Conservation (phyloP, 1,140 invertebrate species). For the Papilio helenus region DNA sequence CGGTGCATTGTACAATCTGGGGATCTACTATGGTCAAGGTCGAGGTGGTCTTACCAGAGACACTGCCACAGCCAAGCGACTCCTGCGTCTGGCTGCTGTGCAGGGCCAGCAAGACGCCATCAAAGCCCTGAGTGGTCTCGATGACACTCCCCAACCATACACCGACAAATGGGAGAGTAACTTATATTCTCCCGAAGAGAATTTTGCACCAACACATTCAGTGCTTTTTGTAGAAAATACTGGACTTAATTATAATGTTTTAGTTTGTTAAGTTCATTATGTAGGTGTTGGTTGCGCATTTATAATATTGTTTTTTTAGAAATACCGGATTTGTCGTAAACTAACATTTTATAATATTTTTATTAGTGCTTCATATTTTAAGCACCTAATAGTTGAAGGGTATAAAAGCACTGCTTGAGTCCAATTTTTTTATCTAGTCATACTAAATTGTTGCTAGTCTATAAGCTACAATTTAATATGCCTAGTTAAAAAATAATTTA, state of each 20-base stretch:
- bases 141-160: constrained; percentile 45
- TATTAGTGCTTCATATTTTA: background rate
- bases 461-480: too few species aligned
- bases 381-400: background rate
- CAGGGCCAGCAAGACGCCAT: constrained; percentile 84
- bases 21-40: constrained; percentile 86
- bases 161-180: constrained; percentile 48
- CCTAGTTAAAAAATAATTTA: too few species aligned
- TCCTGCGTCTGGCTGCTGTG: constrained; percentile 83
- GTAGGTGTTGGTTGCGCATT: constrained; percentile 41
- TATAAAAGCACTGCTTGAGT: too few species aligned
- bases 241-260: constrained; percentile 55
- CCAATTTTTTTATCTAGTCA: too few species aligned
- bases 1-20: constrained; percentile 86
- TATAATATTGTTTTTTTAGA: constrained; percentile 7
- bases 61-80: constrained; percentile 73
- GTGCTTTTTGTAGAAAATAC: constrained; percentile 67
- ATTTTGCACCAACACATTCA: constrained; percentile 62
- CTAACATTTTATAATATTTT: constrained; percentile 3
- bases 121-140: constrained; percentile 75
- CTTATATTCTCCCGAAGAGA: constrained; percentile 49
- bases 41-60: constrained; percentile 82
- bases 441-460: too few species aligned
- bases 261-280: constrained; percentile 43
- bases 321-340: background rate